Percentiles rank a stretch among this genome's conserved stretches.
Conservation (phyloP, 2,888 invertebrate genomes). For the Linnaemya tessellans region DNA sequence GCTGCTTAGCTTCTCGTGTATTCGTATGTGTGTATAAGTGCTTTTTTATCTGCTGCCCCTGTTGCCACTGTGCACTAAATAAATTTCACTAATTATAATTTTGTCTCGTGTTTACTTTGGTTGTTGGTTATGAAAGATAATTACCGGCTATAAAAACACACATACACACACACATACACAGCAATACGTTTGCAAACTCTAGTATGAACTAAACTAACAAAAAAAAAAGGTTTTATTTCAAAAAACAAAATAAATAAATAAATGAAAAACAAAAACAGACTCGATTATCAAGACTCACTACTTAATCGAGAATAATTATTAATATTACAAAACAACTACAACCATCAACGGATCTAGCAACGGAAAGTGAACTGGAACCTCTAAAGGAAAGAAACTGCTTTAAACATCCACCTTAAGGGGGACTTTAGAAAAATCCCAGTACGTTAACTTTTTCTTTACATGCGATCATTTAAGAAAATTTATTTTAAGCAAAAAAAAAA, state of each 20-base stretch:
- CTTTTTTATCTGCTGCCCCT: not conserved
- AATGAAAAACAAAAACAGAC: not conserved
- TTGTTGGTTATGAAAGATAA: constrained; percentile 42
- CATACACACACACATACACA: not conserved
- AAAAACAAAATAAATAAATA: not conserved
- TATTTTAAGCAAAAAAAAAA: not conserved
- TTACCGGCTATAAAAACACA: constrained; percentile 52
- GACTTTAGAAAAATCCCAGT: constrained; percentile 26
- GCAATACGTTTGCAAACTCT: not conserved
- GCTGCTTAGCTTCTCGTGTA: not conserved
- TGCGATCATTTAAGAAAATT: constrained; percentile 47
- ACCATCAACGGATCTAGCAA: constrained; percentile 12
- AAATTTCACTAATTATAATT: constrained; percentile 67
- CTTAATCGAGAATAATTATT: constrained; percentile 55
- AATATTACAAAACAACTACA: constrained; percentile 41
- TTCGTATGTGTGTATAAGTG: not conserved
- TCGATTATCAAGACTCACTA: constrained; percentile 22
- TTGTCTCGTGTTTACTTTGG: constrained; percentile 53
- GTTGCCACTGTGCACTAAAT: constrained; percentile 47
- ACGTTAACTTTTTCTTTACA: constrained; percentile 56
- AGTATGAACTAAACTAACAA: constrained; percentile 8
- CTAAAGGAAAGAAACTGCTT: constrained; percentile 28
- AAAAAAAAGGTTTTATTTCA: not conserved
- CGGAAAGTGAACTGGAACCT: constrained; percentile 54
- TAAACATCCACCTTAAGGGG: constrained; percentile 48